These are phyloP conservation scores for Ips nitidus DNA, from an alignment of 1,140 invertebrate genomes.

Conservation along the genomic window DNA sequence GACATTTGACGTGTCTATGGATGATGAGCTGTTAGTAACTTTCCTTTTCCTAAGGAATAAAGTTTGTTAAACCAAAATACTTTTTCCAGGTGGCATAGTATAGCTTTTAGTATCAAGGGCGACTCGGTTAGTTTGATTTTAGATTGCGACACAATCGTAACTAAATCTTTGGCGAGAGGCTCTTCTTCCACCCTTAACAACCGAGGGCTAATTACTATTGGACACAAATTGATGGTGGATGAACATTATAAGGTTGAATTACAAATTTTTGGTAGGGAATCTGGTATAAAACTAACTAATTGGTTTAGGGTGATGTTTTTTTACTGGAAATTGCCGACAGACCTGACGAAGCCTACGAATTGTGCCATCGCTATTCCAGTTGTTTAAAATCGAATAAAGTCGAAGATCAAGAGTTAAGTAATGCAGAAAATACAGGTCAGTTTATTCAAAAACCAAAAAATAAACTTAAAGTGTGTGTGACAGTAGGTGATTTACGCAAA, in stretches of 20 bases:
- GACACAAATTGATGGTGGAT: slow-evolving; percentile 68
- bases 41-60: slow-evolving; percentile 20
- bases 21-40: slow-evolving; percentile 66
- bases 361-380: slow-evolving; percentile 67
- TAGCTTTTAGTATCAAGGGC: slow-evolving; percentile 77
- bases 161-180: slow-evolving; percentile 60
- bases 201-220: slow-evolving; percentile 71
- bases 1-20: slow-evolving; percentile 63
- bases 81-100: slow-evolving; percentile 70
- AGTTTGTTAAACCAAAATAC: background rate
- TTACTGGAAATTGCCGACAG: slow-evolving; percentile 69
- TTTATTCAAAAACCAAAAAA: too few relatives aligned
- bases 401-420: too few relatives aligned
- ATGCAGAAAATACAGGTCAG: too few relatives aligned
- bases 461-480: too few relatives aligned
- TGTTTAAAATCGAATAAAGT: slow-evolving; percentile 4
- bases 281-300: background rate
- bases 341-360: slow-evolving; percentile 78
- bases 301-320: slow-evolving; percentile 69
- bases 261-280: background rate
- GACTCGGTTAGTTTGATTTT: slow-evolving; percentile 71
- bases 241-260: slow-evolving; percentile 61
- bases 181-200: slow-evolving; percentile 61
- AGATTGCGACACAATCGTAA: slow-evolving; percentile 67
- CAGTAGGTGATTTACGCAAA: too few relatives aligned